These are phyloP conservation scores for Aleiodes testaceus DNA, from an alignment of 2,888 invertebrate genomes.

Conservation along the genomic window DNA sequence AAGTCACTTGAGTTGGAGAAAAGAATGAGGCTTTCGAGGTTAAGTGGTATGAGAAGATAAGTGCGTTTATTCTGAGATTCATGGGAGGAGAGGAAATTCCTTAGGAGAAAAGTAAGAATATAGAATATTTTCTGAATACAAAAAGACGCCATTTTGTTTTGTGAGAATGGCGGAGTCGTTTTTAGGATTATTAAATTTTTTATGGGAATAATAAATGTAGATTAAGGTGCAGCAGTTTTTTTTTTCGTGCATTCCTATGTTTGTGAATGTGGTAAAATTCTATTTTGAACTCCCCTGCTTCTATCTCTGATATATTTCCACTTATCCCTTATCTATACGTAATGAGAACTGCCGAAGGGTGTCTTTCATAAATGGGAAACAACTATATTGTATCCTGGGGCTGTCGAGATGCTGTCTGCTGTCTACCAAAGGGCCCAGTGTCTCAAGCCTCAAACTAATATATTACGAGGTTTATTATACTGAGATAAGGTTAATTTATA, in stretches of 20 bases:
- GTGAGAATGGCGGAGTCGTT: too few relatives aligned
- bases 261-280: too few relatives aligned
- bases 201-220: too few relatives aligned
- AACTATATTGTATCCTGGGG: conserved; percentile 2
- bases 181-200: too few relatives aligned
- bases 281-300: too few relatives aligned
- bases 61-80: conserved; percentile 9
- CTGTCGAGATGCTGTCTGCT: conserved; percentile 26
- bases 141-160: too few relatives aligned
- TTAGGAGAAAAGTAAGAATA: too few relatives aligned
- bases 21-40: too few relatives aligned
- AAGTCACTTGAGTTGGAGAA: background rate
- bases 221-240: too few relatives aligned
- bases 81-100: background rate
- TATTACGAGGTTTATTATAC: conserved; percentile 7
- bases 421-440: background rate
- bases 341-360: conserved; percentile 26
- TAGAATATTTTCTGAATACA: too few relatives aligned
- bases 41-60: conserved; percentile 13
- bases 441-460: conserved; percentile 10
- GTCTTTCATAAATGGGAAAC: conserved; percentile 6
- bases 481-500: conserved; percentile 25
- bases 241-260: too few relatives aligned
- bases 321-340: conserved; percentile 14
- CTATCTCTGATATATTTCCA: conserved; percentile 2